phyloP scores from a whole-genome alignment of 2,888 invertebrate species.

The Pristionchus exspectatus region DNA sequence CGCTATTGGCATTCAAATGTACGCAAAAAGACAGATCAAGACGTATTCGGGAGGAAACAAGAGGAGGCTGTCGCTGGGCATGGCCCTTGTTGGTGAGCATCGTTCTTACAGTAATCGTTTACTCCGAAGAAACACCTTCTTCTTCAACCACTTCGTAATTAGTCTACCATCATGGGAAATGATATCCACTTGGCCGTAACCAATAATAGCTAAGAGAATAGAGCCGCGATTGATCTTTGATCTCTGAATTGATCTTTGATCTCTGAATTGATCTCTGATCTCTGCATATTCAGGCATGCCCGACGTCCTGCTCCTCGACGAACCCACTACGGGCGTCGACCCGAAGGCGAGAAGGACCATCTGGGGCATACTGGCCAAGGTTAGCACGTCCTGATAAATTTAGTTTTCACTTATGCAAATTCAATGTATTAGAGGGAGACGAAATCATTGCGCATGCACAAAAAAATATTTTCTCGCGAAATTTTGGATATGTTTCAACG shows the following conservation, averaged over 20 bases:
- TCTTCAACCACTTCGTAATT: too few relatives aligned
- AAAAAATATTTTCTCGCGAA: background rate
- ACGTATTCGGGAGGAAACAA: constrained; percentile 84
- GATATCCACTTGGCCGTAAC: too few relatives aligned
- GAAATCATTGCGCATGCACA: too few relatives aligned
- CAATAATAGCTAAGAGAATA: too few relatives aligned
- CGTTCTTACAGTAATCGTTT: background rate
- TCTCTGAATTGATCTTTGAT: background rate
- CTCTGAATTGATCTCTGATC: constrained; percentile 21
- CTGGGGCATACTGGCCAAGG: constrained; percentile 67
- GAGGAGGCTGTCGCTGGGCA: constrained; percentile 86
- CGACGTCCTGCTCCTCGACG: constrained; percentile 82
- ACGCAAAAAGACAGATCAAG: constrained; percentile 70
- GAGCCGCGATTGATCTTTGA: background rate
- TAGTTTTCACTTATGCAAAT: too few relatives aligned
- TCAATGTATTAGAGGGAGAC: too few relatives aligned
- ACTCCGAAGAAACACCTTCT: too few relatives aligned
- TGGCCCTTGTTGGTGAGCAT: constrained; percentile 84
- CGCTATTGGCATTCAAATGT: constrained; percentile 68
- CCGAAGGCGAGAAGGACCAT: constrained; percentile 69
- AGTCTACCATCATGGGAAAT: too few relatives aligned
- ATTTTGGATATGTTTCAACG: background rate
- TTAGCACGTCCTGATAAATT: background rate
- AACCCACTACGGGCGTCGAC: constrained; percentile 85
- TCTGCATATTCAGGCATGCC: constrained; percentile 83